Evolutionary conservation across 92 coral and sea anemone species (phyloP), one percentile per base, ranked within the genome.

Genomic region (Parazoanthus darwini): DNA sequence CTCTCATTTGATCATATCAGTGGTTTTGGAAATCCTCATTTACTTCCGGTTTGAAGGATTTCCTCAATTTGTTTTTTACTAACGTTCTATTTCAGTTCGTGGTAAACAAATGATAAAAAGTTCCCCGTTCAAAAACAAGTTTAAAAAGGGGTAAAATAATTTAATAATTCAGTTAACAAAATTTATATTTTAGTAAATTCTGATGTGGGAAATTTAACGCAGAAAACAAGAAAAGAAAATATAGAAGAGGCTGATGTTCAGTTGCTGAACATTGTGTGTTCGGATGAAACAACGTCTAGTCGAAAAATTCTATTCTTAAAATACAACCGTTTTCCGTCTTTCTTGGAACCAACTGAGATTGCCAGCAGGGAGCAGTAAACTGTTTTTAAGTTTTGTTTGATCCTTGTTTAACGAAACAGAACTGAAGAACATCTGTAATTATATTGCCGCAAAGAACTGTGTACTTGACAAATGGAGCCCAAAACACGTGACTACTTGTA

Each of bases 21-120:
- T 22, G 6, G 25, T 35, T 80, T 80, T 56, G 85, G 71, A 29
- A 80, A 54, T 80, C 70, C 71, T 80, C 85, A 10, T 80, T 33
- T 16, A 80, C 72, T 80, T 56, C 85, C 72, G 73, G n/a, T 56
- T 29, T 80, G 44, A 42, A 5, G 63, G 50, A 7, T 72, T 51
- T 80, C 72, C 72, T 59, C 83, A 54, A 20, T 54, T 29, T 29
- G 33, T 29, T 29, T 29, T 29, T 29, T 29, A 29, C 33, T 26
- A 8, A 48, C 51, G 11, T 48, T 39, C 20, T 26, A n/a, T 36
- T 74, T 75, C 43, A 18, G 46, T 75, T 38, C 18, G n/a, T 63
- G 8, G 15, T 63, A n/a, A 63, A 23, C 70, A 63, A 63, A 63
- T 63, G 6, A 0, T 13, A 5, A 63, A 63, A 63, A 63, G 25